These are phyloP conservation scores for Proisotoma minuta DNA, from an alignment of 2,888 invertebrate species.

Conservation along the genomic window DNA sequence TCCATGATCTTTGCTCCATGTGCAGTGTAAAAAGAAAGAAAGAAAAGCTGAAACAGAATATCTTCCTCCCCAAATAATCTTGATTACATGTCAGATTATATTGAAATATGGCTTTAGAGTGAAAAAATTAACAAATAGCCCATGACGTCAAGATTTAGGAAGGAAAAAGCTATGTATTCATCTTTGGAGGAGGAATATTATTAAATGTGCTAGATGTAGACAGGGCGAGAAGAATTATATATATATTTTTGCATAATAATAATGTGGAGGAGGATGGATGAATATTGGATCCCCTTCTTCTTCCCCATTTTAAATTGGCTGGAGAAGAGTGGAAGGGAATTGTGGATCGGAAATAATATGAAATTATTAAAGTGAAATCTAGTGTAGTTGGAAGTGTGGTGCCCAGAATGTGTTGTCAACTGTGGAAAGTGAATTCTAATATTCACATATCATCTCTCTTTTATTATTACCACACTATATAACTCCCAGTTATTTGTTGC, in stretches of 20 bases:
- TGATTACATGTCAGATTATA: conserved; percentile 48
- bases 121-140: conserved; percentile 47
- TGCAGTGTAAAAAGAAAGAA: neutral
- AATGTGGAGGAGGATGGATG: neutral
- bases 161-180: conserved; percentile 22
- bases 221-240: neutral
- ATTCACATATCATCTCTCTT: conserved; percentile 4
- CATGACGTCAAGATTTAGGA: conserved; percentile 35
- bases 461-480: neutral
- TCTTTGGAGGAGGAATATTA: conserved; percentile 32
- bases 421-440: conserved; percentile 6
- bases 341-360: conserved; percentile 8
- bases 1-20: too few relatives aligned
- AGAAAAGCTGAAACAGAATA: neutral
- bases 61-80: conserved; percentile 43
- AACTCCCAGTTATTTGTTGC: conserved; percentile 11
- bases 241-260: neutral
- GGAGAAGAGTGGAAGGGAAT: neutral
- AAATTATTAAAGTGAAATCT: conserved; percentile 9
- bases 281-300: neutral
- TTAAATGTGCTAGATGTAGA: conserved; percentile 5
- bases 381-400: neutral
- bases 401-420: too few relatives aligned
- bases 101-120: conserved; percentile 47
- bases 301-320: conserved; percentile 17